A percentile compares a stretch with the other conserved stretches of the same genome.
Conservation (phyloP, 2,113 vertebrate genomes). For the Mohoua ochrocephala region DNA sequence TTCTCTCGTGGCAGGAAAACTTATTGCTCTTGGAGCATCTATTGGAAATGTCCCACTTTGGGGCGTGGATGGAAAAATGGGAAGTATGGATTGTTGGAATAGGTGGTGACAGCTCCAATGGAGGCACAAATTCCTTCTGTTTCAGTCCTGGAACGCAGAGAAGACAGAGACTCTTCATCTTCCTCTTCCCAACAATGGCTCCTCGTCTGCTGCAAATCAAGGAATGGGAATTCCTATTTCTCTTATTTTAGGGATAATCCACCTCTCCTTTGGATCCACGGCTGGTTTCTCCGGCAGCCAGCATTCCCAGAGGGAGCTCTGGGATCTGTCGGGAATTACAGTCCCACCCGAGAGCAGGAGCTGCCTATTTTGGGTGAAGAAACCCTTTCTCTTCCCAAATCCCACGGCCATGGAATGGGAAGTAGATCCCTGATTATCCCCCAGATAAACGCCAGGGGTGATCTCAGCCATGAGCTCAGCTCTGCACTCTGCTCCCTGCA, state of each 20-base stretch:
- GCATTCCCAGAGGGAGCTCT: neutral
- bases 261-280: neutral
- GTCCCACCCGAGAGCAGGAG: neutral
- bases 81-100: neutral
- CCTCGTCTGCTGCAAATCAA: neutral
- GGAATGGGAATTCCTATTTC: neutral
- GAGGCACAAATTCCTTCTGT: neutral
- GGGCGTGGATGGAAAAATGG: neutral
- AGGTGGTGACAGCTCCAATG: neutral
- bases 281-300: rapidly evolving
- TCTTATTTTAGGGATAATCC: neutral
- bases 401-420: neutral
- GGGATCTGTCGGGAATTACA: neutral
- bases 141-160: rapidly evolving
- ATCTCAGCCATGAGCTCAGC: neutral
- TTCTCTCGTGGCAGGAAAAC: neutral
- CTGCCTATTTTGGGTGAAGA: neutral
- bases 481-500: neutral
- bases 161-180: neutral
- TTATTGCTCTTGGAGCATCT: neutral
- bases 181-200: neutral
- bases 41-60: neutral
- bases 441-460: neutral
- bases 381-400: neutral
- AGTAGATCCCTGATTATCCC: neutral